These are phyloP conservation scores for Cylas formicarius DNA, from an alignment of 1,140 invertebrate genomes.

Conservation along the genomic window DNA sequence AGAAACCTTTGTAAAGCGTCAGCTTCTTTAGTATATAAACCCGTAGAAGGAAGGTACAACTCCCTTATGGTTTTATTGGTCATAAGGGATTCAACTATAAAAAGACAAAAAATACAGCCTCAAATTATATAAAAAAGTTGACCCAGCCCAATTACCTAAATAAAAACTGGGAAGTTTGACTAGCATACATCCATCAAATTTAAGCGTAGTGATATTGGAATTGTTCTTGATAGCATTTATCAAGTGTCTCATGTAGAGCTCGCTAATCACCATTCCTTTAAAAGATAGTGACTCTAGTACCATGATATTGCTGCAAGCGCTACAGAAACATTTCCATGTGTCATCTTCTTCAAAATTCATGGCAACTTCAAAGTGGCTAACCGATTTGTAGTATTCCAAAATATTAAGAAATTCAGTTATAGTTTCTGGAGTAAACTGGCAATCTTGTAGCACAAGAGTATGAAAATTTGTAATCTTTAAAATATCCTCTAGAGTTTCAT, in stretches of 20 bases:
- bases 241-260: slow-evolving; percentile 31
- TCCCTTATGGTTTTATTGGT: slow-evolving; percentile 32
- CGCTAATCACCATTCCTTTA: slow-evolving; percentile 31
- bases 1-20: slow-evolving; percentile 32
- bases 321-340: slow-evolving; percentile 32
- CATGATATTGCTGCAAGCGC: slow-evolving; percentile 27
- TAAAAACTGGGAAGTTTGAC: slow-evolving; percentile 31
- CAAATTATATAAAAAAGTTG: slow-evolving; percentile 8
- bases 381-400: slow-evolving; percentile 36
- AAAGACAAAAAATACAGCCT: no score
- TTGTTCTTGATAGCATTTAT: slow-evolving; percentile 29
- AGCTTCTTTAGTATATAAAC: slow-evolving; percentile 38
- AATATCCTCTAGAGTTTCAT: slow-evolving; percentile 36
- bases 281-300: slow-evolving; percentile 30
- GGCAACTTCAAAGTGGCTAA: slow-evolving; percentile 30
- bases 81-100: slow-evolving; percentile 33
- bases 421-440: slow-evolving; percentile 31
- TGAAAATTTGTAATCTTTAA: slow-evolving; percentile 35
- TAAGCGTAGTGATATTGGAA: slow-evolving; percentile 28
- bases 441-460: slow-evolving; percentile 31
- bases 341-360: slow-evolving; percentile 32
- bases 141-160: slow-evolving; percentile 29
- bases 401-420: slow-evolving; percentile 36
- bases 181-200: slow-evolving; percentile 34
- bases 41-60: slow-evolving; percentile 35